Conservation (phyloP, 2,113 vertebrate genomes). For the Gavia stellata region DNA sequence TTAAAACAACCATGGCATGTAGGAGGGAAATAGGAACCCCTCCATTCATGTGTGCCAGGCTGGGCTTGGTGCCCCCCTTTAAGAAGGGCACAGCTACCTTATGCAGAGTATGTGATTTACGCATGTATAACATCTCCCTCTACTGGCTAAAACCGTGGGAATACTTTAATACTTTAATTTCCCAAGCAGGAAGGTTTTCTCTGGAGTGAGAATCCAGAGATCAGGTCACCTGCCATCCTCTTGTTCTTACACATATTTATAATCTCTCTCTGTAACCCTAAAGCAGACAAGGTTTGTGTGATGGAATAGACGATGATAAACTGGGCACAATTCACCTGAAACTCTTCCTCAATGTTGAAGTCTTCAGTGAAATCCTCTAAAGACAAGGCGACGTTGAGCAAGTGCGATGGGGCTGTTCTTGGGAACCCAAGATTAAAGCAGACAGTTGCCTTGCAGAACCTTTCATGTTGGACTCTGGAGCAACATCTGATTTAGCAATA, state of each 20-base stretch:
- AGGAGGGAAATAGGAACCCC: not conserved
- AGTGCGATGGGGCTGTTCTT: not conserved
- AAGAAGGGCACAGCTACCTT: not conserved
- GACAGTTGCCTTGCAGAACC: not conserved
- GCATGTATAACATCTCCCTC: constrained; percentile 1
- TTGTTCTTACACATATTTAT: not conserved
- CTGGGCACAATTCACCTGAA: not conserved
- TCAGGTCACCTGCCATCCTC: not conserved
- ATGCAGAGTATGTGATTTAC: not conserved
- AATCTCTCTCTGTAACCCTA: not conserved
- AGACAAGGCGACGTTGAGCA: not conserved
- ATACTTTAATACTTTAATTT: not conserved
- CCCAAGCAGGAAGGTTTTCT: not conserved
- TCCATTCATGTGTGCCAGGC: not conserved
- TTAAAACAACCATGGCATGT: not conserved
- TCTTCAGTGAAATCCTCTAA: not conserved
- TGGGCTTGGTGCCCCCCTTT: not conserved
- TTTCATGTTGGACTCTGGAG: not conserved
- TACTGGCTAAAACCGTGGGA: not conserved
- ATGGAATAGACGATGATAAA: not conserved
- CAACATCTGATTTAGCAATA: not conserved
- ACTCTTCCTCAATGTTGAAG: not conserved
- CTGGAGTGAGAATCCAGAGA: not conserved
- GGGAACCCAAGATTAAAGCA: not conserved
- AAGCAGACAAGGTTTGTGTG: not conserved